Conservation (phyloP, 2,113 vertebrate genomes). For the Amphiprion ocellaris region DNA sequence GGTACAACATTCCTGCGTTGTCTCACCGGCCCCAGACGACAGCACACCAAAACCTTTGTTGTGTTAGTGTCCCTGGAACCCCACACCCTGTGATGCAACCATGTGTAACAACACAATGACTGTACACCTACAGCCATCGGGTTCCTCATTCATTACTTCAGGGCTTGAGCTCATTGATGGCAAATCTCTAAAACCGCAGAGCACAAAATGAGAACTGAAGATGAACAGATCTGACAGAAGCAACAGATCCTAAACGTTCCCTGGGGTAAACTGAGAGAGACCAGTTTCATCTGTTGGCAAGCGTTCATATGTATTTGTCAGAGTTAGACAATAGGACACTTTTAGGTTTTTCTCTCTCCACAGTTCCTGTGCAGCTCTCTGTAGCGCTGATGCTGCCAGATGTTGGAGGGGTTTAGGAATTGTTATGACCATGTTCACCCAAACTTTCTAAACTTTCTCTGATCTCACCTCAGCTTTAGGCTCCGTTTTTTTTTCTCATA, state of each 20-base stretch:
- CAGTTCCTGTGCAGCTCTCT: background rate
- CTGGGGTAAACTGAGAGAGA: background rate
- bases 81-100: constrained; percentile 31
- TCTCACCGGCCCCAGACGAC: background rate
- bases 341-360: background rate
- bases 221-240: background rate
- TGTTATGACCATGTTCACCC: background rate
- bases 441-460: background rate
- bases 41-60: constrained; percentile 9
- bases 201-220: background rate
- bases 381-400: background rate
- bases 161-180: background rate
- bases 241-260: constrained; percentile 10
- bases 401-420: no score
- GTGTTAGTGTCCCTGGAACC: background rate
- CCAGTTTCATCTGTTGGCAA: background rate
- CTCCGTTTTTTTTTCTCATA: background rate
- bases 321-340: background rate
- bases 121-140: constrained; percentile 7
- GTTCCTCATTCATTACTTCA: constrained; percentile 20
- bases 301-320: background rate
- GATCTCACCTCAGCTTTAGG: background rate
- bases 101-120: background rate
- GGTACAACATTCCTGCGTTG: background rate
- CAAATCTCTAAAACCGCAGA: background rate